Evolutionary conservation across 2,797 vertebrate species (phyloP), one percentile per base, ranked within the genome.

Genomic region (Morelia viridis): DNA sequence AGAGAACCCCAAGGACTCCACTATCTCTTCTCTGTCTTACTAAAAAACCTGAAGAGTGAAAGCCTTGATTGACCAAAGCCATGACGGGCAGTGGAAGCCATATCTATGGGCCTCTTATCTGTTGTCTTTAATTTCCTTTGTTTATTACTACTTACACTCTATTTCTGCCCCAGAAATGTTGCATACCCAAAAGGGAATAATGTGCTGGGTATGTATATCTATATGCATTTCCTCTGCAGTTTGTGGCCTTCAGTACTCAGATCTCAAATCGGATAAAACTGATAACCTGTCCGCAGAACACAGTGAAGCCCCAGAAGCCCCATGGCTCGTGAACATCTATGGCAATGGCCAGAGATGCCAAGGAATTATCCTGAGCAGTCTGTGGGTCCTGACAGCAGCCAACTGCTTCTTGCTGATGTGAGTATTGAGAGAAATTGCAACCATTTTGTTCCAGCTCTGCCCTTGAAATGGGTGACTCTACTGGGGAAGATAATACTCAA

Each of bases 331-430:
- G 56, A 92, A 68, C 56, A 58, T 92, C 9, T 31, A 31, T 19
- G 87, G 88, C 26, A 89, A 89, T 9, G 91, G 91, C 88, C 28
- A 76, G 11, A 71, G 56, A 35, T 95, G 93, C 71, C 92, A 94
- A 60, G 92, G 86, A 10, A 22, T 94, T 58, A 65, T 94, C 9
- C 57, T 95, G 60, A 94, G 50, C 91, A 61, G 0, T 0, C 95
- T 92, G 94, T 93, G 93, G 94, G 53, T 95, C 86, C 76, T 95
- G 22, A 95, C 92, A 11, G 92, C 89, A 26, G 58, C 91, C 3
- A 93, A 41, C n/a, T 95, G 92, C 91, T 85, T 93, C 41, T 88
- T 28, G n/a, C 58, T 90, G 85, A 28, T 92, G 94, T 95, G 62
- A 93, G 93, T 95, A 89, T 85, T 71, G 11, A 22, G 11, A 71